Percentiles rank a stretch among this genome's conserved stretches.
These are phyloP conservation scores for Myanophis thanlyinensis DNA, from an alignment of 2,113 vertebrate species.

Conservation along the genomic window DNA sequence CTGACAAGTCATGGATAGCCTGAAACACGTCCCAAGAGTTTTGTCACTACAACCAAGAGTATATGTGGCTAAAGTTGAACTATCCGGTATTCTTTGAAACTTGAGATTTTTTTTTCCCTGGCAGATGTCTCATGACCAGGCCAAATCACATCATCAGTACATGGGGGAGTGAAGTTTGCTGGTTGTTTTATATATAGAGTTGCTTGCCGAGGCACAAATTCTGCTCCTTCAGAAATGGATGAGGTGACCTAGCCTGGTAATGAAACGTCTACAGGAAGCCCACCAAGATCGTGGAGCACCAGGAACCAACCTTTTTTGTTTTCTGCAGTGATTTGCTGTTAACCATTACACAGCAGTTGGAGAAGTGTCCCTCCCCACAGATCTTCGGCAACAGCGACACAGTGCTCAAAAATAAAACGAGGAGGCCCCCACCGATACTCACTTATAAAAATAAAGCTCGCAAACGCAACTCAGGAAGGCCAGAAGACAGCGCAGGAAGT, in stretches of 20 bases:
- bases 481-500: constrained; percentile 94
- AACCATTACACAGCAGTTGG: neutral
- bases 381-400: neutral
- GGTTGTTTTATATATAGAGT: neutral
- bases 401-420: neutral
- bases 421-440: constrained; percentile 66
- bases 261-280: neutral
- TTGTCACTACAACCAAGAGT: neutral
- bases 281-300: neutral
- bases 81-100: neutral
- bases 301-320: neutral
- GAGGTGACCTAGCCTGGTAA: neutral
- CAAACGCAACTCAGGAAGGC: constrained; percentile 95
- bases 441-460: constrained; percentile 99
- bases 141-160: neutral
- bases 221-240: neutral
- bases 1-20: neutral
- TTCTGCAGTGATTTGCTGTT: neutral
- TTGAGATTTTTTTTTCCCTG: neutral
- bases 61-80: neutral
- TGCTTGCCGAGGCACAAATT: neutral
- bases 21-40: neutral
- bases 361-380: neutral
- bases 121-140: neutral
- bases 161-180: neutral